phyloP scores from a whole-genome alignment of 2,113 vertebrate genomes.

The Istiophorus platypterus region DNA sequence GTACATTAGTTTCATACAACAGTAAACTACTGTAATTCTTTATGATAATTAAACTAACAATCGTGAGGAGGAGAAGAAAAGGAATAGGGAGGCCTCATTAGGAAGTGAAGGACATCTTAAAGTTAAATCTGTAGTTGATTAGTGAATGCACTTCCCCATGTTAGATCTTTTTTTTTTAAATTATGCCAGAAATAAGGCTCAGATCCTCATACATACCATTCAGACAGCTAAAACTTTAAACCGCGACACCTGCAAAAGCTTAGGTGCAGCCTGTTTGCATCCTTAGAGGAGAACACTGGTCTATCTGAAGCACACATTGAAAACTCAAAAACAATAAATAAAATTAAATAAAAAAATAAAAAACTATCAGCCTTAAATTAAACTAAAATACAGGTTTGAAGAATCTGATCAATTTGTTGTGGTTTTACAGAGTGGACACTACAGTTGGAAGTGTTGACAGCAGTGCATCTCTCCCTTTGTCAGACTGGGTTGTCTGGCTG shows the following conservation, averaged over 20 bases:
- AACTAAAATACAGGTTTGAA: neutral
- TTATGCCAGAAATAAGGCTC: neutral
- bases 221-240: neutral
- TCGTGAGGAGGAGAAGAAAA: neutral
- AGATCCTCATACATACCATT: neutral
- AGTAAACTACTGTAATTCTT: neutral
- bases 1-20: neutral
- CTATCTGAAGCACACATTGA: neutral
- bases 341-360: neutral
- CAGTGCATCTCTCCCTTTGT: slow-evolving; percentile 40
- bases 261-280: slow-evolving; percentile 4
- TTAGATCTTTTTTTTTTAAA: neutral
- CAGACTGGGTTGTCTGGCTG: slow-evolving; percentile 66
- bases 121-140: slow-evolving; percentile 2
- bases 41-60: neutral
- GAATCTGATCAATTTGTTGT: neutral
- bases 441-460: slow-evolving; percentile 59
- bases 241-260: slow-evolving; percentile 25
- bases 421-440: slow-evolving; percentile 31
- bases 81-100: neutral
- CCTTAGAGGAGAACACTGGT: slow-evolving; percentile 12
- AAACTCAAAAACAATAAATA: neutral
- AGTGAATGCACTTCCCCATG: neutral
- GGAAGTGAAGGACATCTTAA: neutral
- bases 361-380: neutral